These are phyloP conservation scores for Acrocephalus kingi DNA, from an alignment of 2,113 vertebrate genomes.

Conservation along the genomic window DNA sequence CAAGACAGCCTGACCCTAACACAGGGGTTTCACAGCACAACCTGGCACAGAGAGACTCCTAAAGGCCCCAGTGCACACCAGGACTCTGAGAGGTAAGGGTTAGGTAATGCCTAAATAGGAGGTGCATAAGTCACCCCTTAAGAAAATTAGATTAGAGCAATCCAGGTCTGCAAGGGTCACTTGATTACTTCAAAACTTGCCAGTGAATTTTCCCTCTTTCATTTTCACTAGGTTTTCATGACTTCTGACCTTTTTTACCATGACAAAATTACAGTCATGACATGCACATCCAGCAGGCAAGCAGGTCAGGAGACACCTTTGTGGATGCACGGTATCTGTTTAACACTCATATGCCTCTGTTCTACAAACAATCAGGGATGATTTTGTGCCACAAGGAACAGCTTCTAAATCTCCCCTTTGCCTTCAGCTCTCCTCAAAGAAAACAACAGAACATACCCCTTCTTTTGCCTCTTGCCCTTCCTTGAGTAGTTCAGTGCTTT, in stretches of 20 bases:
- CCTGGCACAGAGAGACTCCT: not conserved
- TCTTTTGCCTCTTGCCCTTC: not conserved
- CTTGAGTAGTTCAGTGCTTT: not conserved
- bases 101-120: slow-evolving; percentile 31
- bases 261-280: slow-evolving; percentile 50
- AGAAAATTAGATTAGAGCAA: slow-evolving; percentile 59
- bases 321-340: slow-evolving; percentile 7
- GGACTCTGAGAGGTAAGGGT: not conserved
- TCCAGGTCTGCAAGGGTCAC: slow-evolving; percentile 13
- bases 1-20: not conserved
- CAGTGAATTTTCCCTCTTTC: slow-evolving; percentile 13
- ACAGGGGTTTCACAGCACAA: not conserved
- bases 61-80: not conserved
- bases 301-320: slow-evolving; percentile 47
- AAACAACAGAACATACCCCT: not conserved
- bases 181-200: slow-evolving; percentile 56
- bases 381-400: slow-evolving; percentile 68
- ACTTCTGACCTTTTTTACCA: slow-evolving; percentile 43
- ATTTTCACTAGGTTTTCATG: slow-evolving; percentile 54
- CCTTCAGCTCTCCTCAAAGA: slow-evolving; percentile 50
- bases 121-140: not conserved
- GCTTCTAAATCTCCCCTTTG: slow-evolving; percentile 35
- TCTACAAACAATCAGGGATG: slow-evolving; percentile 51
- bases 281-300: slow-evolving; percentile 24
- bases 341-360: slow-evolving; percentile 47